A percentile compares a stretch with the other conserved stretches of the same genome.
These are phyloP conservation scores for Temnothorax rugatulus DNA, from an alignment of 2,888 invertebrate genomes.

Conservation along the genomic window DNA sequence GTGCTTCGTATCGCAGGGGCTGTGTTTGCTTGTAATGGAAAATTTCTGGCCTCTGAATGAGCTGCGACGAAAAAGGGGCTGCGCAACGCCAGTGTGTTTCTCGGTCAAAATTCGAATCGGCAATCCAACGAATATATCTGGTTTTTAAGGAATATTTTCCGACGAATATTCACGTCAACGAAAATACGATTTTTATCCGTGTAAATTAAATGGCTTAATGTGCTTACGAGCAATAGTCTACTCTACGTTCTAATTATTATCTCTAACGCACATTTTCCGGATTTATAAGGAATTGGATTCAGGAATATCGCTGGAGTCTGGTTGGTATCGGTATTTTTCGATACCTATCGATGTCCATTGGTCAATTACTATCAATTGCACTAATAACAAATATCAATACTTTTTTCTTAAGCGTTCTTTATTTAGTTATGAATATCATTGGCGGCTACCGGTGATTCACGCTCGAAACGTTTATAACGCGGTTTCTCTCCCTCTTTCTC, in stretches of 20 bases:
- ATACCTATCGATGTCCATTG: not conserved
- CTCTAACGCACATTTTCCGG: not conserved
- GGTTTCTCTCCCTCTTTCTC: not conserved
- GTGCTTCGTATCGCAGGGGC: constrained; percentile 43
- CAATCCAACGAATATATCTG: not conserved
- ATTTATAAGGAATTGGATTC: not conserved
- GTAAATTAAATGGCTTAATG: not conserved
- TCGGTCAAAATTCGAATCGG: constrained; percentile 1
- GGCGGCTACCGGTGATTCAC: not conserved
- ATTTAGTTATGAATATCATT: not conserved
- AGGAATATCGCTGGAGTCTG: not conserved
- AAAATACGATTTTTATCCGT: not conserved
- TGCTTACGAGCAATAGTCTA: too few relatives aligned
- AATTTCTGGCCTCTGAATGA: constrained; percentile 59
- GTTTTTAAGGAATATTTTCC: not conserved
- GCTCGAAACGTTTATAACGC: not conserved
- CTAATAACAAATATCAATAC: not conserved
- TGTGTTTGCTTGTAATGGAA: constrained; percentile 60
- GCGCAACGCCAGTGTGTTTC: not conserved
- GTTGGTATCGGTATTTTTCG: not conserved
- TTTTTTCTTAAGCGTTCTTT: not conserved
- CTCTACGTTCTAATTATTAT: not conserved
- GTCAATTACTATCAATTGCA: not conserved
- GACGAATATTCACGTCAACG: not conserved
- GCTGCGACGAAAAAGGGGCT: not conserved